Evolutionary conservation across 2,113 vertebrate species (phyloP).

Genomic region (Melanerpes aurifrons): DNA sequence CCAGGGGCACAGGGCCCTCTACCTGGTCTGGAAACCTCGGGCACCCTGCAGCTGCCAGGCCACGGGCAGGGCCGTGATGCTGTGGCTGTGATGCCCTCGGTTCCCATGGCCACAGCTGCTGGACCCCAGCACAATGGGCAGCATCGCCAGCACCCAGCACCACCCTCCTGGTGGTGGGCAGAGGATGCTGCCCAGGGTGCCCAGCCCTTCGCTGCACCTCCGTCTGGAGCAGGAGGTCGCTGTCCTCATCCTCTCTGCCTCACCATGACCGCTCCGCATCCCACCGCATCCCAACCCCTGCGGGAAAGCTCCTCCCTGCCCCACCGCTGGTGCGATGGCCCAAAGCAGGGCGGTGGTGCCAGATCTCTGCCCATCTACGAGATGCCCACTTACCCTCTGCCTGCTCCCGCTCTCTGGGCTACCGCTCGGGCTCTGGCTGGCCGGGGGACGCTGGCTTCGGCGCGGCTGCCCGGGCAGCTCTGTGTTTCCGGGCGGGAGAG

Average conservation of each 20-base stretch:
- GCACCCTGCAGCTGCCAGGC: not conserved
- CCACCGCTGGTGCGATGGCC: accelerated
- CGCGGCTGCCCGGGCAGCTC: not conserved
- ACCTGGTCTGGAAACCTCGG: accelerated
- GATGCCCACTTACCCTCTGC: not conserved
- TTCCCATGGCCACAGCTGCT: accelerated
- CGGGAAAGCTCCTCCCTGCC: accelerated
- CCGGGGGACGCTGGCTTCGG: accelerated
- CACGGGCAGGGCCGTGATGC: not conserved
- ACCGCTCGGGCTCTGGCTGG: not conserved
- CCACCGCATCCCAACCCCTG: accelerated
- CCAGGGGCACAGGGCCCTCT: accelerated
- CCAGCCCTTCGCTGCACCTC: accelerated
- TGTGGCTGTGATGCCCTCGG: accelerated
- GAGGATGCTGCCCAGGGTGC: not conserved
- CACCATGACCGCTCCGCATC: accelerated
- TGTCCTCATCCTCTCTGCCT: not conserved
- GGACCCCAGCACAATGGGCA: accelerated
- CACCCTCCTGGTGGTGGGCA: not conserved
- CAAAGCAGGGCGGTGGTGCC: accelerated
- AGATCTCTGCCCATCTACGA: not conserved
- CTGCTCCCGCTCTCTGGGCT: accelerated
- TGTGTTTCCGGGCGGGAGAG: not conserved
- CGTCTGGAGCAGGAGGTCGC: not conserved
- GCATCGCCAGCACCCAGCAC: accelerated